These are phyloP conservation scores for Pterocles burchelli DNA, from an alignment of 2,113 vertebrate genomes.

Conservation along the genomic window DNA sequence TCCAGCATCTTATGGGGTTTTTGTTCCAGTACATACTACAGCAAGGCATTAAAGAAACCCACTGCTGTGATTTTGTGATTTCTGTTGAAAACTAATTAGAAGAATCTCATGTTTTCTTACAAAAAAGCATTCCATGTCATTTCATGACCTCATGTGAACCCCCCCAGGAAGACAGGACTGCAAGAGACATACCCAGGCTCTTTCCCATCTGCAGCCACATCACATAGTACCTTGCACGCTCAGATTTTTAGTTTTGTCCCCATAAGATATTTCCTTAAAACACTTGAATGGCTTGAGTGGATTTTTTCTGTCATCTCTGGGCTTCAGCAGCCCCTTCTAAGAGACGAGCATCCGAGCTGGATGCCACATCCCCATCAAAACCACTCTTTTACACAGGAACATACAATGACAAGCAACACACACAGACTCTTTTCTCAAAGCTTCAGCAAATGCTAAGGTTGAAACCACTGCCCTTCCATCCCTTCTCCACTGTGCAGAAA, in stretches of 20 bases:
- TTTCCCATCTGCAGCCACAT: not conserved
- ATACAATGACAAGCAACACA: not conserved
- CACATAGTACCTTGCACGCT: not conserved
- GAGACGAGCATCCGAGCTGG: not conserved
- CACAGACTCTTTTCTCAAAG: not conserved
- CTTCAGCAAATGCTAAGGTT: not conserved
- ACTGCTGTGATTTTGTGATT: not conserved
- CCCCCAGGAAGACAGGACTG: not conserved
- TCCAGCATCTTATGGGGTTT: fast-evolving
- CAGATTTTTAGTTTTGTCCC: not conserved
- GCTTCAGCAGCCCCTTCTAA: not conserved
- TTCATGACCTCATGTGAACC: not conserved
- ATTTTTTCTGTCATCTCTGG: not conserved
- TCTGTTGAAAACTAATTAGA: not conserved
- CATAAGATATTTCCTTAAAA: not conserved
- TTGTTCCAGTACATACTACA: not conserved
- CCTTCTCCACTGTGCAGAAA: not conserved
- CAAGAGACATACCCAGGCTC: not conserved
- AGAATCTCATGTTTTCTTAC: not conserved
- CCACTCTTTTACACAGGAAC: not conserved
- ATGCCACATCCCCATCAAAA: not conserved
- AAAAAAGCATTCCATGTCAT: not conserved
- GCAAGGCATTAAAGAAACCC: not conserved
- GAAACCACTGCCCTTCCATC: not conserved
- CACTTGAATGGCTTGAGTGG: not conserved